Evolutionary conservation across 2,888 invertebrate genomes (phyloP), one percentile per base, ranked within the genome.

Genomic region (Euproctis similis): DNA sequence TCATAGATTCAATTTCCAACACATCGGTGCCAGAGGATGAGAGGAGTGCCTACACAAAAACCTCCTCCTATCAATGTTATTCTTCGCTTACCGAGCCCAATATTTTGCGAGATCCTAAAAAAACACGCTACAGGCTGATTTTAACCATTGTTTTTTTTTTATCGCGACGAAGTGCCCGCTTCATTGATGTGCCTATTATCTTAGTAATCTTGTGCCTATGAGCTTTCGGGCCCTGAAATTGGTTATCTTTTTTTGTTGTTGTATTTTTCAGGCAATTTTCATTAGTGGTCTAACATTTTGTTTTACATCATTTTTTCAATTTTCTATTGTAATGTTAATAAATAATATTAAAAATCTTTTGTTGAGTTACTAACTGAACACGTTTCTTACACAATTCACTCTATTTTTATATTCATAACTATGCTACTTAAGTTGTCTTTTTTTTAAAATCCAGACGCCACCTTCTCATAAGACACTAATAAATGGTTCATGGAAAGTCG

Each of bases 81-180:
- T 75, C 55, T 77, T 76, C 73, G 60, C 59, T 76, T 66, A 68
- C 51, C 40, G 57, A 42, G 56, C 57, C 54, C 59, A 77, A 77
- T 77, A 76, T 78, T 78, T 74, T 73, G 44, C 34, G 43, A 61
- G 54, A 45, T 49, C 76, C 77, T 77, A 77, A 77, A 75, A 63
- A 59, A 78, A 78, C 69, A 72, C 29, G 20, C 36, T 26, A 16
- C 41, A 39, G 50, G 53, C 57, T 51, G 46, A 56, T 63, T 65
- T 63, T 63, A 61, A 36, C 40, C 37, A 36, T 39, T 53, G 36
- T 47, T 57, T 65, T 71, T 69, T 64, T 49, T 51, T 46, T 23
- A 23, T 54, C 46, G 51, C 46, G 62, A 59, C 60, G 57, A 57
- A 53, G 36, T 37, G 39, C 26, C 43, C 54, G 49, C 61, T 63